Base-by-base conservation (phyloP, 2,113 vertebrate species). In the Reinhardtius hippoglossoides region DNA sequence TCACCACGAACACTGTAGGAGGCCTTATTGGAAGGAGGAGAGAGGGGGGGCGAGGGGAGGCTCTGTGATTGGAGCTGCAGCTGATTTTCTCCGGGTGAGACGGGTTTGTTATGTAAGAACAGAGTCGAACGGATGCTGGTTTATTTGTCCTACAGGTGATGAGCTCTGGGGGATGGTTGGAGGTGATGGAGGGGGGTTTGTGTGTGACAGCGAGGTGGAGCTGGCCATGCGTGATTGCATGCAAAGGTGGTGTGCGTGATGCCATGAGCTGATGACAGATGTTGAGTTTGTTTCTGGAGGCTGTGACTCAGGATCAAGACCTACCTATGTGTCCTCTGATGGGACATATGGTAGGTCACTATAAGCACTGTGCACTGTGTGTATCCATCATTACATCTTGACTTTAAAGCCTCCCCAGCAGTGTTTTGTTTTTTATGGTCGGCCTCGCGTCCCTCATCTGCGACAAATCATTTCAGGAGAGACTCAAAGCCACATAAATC, bases 401-500 rank as follows among this genome's bases (percentile, higher is more conserved):
- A 62, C 62, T 68, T 55, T 62, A 68, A 24, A 66, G 64, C 50
- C 12, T 68, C 72, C 44, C 50, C 68, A 67, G 64, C 31, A 1
- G 63, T 85, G 67, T 88, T 80, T 78, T 88, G 66, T 76, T 89
- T 89, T 88, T 87, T 79, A 85, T 85, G 76, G 80, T 76, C 62
- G 21, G 44, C 76, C 81, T 87, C 14, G 9, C 85, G 87, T 81
- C 73, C 71, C 80, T 81, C 84, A 80, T 89, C 81, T 74, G 56
- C 74, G 70, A 82, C 89, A 91, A 92, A 92, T 91, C 87, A 90
- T 87, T 79, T 88, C 58, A 72, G 63, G 81, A 77, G 78, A 85
- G 70, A 82, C 77, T 78, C 76, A 82, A 81, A 87, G 63, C 66
- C 64, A 63, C 89, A 90, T 92, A 87, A 91, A 93, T 91, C 87